Conservation (phyloP, 2,797 vertebrate species). For the Cynodonichthys magdalenae region DNA sequence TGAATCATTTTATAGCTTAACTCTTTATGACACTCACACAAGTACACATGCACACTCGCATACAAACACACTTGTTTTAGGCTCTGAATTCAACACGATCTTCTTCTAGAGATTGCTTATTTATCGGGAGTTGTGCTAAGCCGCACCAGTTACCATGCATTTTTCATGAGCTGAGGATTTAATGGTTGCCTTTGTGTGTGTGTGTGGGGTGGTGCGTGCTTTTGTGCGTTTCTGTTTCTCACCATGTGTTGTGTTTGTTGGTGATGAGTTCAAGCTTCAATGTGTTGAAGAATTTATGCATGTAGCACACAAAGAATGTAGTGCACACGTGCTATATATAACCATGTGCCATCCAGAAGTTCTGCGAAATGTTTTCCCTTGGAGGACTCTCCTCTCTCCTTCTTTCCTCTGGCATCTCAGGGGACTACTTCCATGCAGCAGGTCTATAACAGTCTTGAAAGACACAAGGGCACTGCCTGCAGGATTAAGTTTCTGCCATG, state of each 20-base stretch:
- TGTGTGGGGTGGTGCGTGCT: conserved; percentile 15
- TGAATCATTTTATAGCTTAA: conserved; percentile 51
- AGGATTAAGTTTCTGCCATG: conserved; percentile 76
- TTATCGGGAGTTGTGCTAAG: conserved; percentile 76
- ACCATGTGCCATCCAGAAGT: conserved; percentile 45
- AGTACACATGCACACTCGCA: background rate
- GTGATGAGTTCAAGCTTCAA: conserved; percentile 57
- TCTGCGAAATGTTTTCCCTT: conserved; percentile 46
- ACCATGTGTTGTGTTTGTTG: conserved; percentile 39
- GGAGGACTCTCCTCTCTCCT: conserved; percentile 20
- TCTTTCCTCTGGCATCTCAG: conserved; percentile 28
- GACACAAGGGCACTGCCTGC: conserved; percentile 69
- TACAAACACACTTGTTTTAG: conserved; percentile 46
- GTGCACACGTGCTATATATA: conserved; percentile 59
- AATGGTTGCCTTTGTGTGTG: conserved; percentile 53
- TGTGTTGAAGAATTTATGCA: conserved; percentile 63
- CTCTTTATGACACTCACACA: conserved; percentile 9
- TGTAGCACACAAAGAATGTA: conserved; percentile 36
- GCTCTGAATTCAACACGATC: conserved; percentile 57
- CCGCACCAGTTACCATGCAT: conserved; percentile 76
- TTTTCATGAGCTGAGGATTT: conserved; percentile 78
- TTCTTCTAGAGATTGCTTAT: conserved; percentile 71
- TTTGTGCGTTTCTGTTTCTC: conserved; percentile 19
- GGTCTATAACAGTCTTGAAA: conserved; percentile 71
- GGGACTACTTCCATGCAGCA: conserved; percentile 68